Evolutionary conservation across 1,140 invertebrate genomes (phyloP).

Genomic region (Drosophila lacertosa): DNA sequence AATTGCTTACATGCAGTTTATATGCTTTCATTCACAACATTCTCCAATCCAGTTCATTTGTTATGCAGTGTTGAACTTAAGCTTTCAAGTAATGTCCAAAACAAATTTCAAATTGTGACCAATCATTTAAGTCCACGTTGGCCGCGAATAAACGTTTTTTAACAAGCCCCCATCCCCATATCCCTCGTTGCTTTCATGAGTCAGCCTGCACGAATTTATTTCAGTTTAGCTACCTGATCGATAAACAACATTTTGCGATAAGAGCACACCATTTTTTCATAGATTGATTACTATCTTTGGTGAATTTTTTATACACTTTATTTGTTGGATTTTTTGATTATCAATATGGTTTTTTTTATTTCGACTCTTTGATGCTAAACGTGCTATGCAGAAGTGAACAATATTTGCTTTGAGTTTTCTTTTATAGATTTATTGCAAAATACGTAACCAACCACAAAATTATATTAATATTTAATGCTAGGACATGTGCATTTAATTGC

Average conservation of each 20-base stretch:
- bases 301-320: too few relatives aligned
- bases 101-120: not conserved
- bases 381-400: too few relatives aligned
- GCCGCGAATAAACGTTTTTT: not conserved
- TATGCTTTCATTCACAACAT: not conserved
- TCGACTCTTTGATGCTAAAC: too few relatives aligned
- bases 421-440: too few relatives aligned
- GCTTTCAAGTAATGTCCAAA: not conserved
- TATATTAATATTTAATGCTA: not conserved
- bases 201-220: not conserved
- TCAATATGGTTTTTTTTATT: too few relatives aligned
- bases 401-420: too few relatives aligned
- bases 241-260: not conserved
- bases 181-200: constrained; percentile 1
- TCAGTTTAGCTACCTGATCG: not conserved
- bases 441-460: too few relatives aligned
- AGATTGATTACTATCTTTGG: not conserved
- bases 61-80: constrained; percentile 7
- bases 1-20: not conserved
- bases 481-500: too few relatives aligned
- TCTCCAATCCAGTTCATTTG: not conserved
- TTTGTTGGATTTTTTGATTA: too few relatives aligned
- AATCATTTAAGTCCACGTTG: constrained; percentile 26
- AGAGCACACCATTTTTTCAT: not conserved
- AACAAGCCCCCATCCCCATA: not conserved